Evolutionary conservation across 2,113 vertebrate species (phyloP), one percentile per base, ranked within the genome.

Genomic region (Orientallactaga bullata): DNA sequence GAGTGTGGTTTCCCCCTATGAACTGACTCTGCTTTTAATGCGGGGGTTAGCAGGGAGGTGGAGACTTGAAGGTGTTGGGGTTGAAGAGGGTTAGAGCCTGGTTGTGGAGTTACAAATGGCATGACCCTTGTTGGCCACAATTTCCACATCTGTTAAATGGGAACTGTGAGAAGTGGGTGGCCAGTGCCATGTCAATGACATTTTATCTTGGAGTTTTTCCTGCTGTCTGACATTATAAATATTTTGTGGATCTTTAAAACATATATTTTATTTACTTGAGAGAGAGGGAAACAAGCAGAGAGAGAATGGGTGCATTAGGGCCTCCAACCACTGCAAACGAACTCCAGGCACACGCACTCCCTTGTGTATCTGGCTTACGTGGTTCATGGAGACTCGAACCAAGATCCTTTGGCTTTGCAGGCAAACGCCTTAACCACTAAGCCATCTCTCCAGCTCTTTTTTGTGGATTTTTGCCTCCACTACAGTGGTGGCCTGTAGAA

Each of bases 71-170:
- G 26, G 39, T 82, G 69, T 47, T 47, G 32, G 18, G 23, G 13
- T 26, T 12, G 65, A n/a, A 21, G 74, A 21, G 21, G 37, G 39
- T 39, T 39, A 35, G 51, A 63, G 61, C 51, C 37, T 80, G 13
- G 9, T 69, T 51, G 21, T 42, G 69, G 80, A 68, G n/a, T 66
- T 86, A 60, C 60, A 30, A 37, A 28, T 76, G 55, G 47, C 47
- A 23, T 82, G 28, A 81, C 8, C 58, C 39, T 65, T 2, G 2
- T 10, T 5, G n/a, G 47, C 84, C n/a, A 73, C 68, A 84, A 3
- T 91, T 86, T 71, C 72, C 72, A 32, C 79, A 61, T 91, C 73
- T 93, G 0, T 94, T 84, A 83, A 76, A 39, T 32, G 80, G 83
- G 69, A 37, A 63, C 30, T 1, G 0, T 7, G 77, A 11, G 63